phyloP scores from a whole-genome alignment of 2,888 invertebrate species.

The Amphipyra tragopoginis region DNA sequence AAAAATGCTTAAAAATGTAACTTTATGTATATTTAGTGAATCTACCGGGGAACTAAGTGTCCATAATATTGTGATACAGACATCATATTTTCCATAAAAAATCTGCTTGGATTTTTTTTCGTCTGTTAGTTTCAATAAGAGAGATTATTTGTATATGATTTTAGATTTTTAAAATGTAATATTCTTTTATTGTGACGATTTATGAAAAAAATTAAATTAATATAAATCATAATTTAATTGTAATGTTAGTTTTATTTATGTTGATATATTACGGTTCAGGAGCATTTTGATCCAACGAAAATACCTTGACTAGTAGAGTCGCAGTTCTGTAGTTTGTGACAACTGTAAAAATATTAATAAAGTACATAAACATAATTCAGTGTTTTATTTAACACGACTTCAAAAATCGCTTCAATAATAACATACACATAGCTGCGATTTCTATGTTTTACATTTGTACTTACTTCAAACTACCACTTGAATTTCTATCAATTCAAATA shows the following conservation, averaged over 20 bases:
- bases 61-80: constrained; percentile 89
- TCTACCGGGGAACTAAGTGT: constrained; percentile 84
- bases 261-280: constrained; percentile 80
- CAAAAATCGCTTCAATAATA: neutral
- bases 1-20: constrained; percentile 81
- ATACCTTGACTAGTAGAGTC: constrained; percentile 83
- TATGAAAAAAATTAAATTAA: constrained; percentile 74
- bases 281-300: constrained; percentile 86
- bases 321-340: constrained; percentile 89
- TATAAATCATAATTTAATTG: constrained; percentile 79
- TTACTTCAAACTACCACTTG: neutral
- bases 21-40: constrained; percentile 88
- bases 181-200: constrained; percentile 83
- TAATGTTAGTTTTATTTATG: constrained; percentile 85
- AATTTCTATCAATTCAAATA: neutral
- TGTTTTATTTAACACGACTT: constrained; percentile 61
- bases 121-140: constrained; percentile 85
- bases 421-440: neutral
- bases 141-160: constrained; percentile 89
- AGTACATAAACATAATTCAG: constrained; percentile 79
- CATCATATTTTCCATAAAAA: constrained; percentile 86
- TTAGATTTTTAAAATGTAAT: constrained; percentile 84
- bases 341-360: constrained; percentile 84
- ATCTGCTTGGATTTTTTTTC: constrained; percentile 83
- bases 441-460: too few species aligned